Conservation (phyloP, 1,140 invertebrate genomes). For the Calephelis nemesis region DNA sequence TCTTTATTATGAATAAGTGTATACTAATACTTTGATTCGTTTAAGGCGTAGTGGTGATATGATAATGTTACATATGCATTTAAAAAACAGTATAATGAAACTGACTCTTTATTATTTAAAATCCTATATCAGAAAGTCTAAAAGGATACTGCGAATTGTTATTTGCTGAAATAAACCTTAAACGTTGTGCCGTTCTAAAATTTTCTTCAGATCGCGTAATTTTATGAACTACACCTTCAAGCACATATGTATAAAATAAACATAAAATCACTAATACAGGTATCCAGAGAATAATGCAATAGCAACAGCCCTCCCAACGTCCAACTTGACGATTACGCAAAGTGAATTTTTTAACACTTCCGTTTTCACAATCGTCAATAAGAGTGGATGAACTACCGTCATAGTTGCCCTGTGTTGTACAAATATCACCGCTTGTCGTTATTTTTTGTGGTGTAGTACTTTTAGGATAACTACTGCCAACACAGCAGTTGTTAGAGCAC, state of each 20-base stretch:
- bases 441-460: background rate
- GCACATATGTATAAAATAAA: conserved; percentile 48
- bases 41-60: too few relatives aligned
- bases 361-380: conserved; percentile 33
- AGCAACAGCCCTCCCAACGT: conserved; percentile 49
- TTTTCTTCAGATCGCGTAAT: conserved; percentile 2
- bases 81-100: too few relatives aligned
- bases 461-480: conserved; percentile 4
- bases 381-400: conserved; percentile 33
- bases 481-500: background rate
- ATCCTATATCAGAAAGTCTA: conserved; percentile 52
- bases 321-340: conserved; percentile 34
- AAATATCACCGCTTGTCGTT: conserved; percentile 17
- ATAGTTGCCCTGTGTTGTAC: conserved; percentile 22
- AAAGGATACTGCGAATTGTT: conserved; percentile 27
- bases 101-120: conserved; percentile 31
- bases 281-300: conserved; percentile 53
- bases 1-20: too few relatives aligned
- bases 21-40: too few relatives aligned
- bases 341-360: conserved; percentile 32
- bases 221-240: conserved; percentile 39
- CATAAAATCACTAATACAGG: conserved; percentile 43
- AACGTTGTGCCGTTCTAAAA: conserved; percentile 22
- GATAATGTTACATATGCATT: too few relatives aligned
- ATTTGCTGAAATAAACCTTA: background rate